Evolutionary conservation across 1,140 invertebrate species (phyloP), one percentile per base, ranked within the genome.

Genomic region (Aphelenchoides fujianensis): DNA sequence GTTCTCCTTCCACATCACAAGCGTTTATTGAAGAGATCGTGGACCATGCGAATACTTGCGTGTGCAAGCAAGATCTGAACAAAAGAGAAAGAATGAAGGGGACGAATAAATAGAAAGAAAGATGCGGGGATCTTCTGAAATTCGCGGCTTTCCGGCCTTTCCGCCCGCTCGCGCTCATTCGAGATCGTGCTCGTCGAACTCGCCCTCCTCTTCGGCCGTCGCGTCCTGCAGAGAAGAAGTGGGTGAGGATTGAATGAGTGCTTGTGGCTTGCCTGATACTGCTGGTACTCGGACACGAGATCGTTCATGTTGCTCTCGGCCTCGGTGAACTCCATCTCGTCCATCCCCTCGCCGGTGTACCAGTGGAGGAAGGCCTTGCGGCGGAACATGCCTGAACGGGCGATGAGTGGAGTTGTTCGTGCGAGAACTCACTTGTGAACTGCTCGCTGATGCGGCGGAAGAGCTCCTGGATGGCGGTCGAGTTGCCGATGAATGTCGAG

Each of bases 351-450:
- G 23, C 86, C 86, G 3, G 85, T 90, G 89, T 91, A 91, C 93
- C 93, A 95, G 88, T 95, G 93, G 67, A 95, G 88, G 89, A 95
- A 95, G 84, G 92, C 77, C 89, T 92, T 92, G 79, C 93, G 88
- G 79, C 93, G 89, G 88, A 95, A 95, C 93, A 95, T 95, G 67
- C 92, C 86, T 69, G 34, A 19, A 61, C 2, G 1, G 23, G 62
- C n/a, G n/a, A n/a, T n/a, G n/a, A n/a, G 59, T 66, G 71, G 68
- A 73, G 35, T 74, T 64, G 3, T 69, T 2, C 41, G 12, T 34
- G 53, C 12, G 23, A 70, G 27, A 3, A 48, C 61, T 28, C 55
- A 84, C 81, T 80, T 27, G 85, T 86, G 76, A 88, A 92, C 76
- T 90, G 89, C 76, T 91, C 90, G 3, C 89, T 89, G 71, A 92